Base-by-base conservation (phyloP, 2,113 vertebrate species). In the Lycocorax pyrrhopterus region DNA sequence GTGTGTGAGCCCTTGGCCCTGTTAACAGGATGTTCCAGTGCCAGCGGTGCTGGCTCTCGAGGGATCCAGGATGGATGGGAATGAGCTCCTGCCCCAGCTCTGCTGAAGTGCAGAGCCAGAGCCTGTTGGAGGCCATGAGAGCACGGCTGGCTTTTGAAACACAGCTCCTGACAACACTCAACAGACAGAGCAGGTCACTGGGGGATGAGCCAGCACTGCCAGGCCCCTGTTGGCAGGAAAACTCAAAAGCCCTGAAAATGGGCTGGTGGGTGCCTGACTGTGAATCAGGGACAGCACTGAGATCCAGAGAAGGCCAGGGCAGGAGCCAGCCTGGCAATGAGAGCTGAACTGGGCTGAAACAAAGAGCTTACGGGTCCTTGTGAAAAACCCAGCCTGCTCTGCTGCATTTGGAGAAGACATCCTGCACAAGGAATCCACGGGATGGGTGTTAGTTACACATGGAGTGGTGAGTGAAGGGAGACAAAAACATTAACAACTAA, bases 1-100 rank as follows among this genome's bases (percentile, higher is more conserved):
- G 41, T 16, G 53, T 23, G 67, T 35, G 53, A 14, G 4, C 21
- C 19, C 55, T 2, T 37, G 41, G 33, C 53, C 32, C 25, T 29
- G 53, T 2, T 6, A 4, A 7, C 55, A 32, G 43, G 33, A 17
- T 0, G 0, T 8, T 17, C 25, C 55, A 13, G 43, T 10, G 26
- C 55, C 55, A 18, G 6, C 5, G 1, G 33, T 5, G 26, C 19
- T 30, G 39, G 16, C 41, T 22, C 72, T 29, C 1, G 1, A 12
- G 41, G 52, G 32, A 21, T 5, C 44, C 53, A 35, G 71, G 43
- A 8, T 8, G 30, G 3, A 3, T 30, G 55, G 43, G 33, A 37
- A 37, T 3, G 26, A n/a, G 43, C 72, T 12, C 26, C 43, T 47
- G 55, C 39, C 55, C 55, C 55, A 23, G 33, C 13, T 22, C 33